Evolutionary conservation across 2,888 invertebrate genomes (phyloP), one percentile per base, ranked within the genome.

Genomic region (Chironomus tentans): DNA sequence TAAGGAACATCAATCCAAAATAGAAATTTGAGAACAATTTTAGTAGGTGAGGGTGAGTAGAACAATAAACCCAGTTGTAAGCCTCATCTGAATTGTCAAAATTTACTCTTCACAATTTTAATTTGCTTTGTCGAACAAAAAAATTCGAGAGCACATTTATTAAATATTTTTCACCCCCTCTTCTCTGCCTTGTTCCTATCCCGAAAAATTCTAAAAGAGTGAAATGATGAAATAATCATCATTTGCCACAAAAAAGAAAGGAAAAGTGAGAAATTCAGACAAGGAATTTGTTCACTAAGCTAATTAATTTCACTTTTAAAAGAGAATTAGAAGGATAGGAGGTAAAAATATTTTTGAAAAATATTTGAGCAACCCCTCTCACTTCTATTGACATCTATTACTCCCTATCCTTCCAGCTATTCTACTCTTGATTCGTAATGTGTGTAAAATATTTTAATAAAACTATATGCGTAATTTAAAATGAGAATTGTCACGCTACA

Each of bases 391-490:
- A 38, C 62, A 62, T 18, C 12, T 21, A 12, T 56, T 46, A 18
- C 22, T 28, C 56, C 56, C 70, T 22, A 70, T 48, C 15, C 28
- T n/a, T 15, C 70, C 13, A 4, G n/a, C 18, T 22, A 22, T 4
- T 13, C 13, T 48, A 70, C 50, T 15, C 50, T 50, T 10, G 7
- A 56, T 4, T 18, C 56, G 6, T 56, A 15, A 56, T 24, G 70
- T 70, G 46, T n/a, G 22, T 70, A 24, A 70, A 46, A 70, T 38
- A 38, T 38, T 38, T 38, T 38, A 38, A 38, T 38, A 38, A 38
- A 56, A 56, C 56, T 56, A 72, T 47, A 73, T 74, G 74, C 74
- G 74, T 74, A 74, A 74, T 65, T 74, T 74, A 74, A 74, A 74
- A 46, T 68, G 18, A 56, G 18, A 38, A 38, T 38, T 56, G 56